A percentile compares a stretch with the other conserved stretches of the same genome.
Evolutionary conservation across 2,888 invertebrate species (phyloP).

Genomic region (Danaus chrysippus): DNA sequence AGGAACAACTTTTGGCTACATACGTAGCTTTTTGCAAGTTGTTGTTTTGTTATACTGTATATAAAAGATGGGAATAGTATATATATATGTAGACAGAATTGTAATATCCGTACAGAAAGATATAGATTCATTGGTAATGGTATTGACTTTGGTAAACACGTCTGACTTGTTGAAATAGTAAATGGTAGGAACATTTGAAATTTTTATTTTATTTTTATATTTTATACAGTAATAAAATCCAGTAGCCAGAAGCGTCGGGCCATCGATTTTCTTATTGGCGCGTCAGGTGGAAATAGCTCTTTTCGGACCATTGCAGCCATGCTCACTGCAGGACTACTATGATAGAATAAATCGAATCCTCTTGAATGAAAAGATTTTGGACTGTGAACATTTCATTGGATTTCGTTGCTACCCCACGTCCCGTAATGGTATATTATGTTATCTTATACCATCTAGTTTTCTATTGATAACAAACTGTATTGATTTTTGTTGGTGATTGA

Average conservation of each 20-base stretch:
- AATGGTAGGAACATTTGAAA: background rate
- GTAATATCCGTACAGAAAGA: too few relatives aligned
- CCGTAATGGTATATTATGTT: conserved; percentile 23
- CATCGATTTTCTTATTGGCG: conserved; percentile 50
- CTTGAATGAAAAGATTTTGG: conserved; percentile 38
- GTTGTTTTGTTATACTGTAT: too few relatives aligned
- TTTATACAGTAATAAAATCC: conserved; percentile 23
- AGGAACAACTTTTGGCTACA: too few relatives aligned
- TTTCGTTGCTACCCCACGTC: conserved; percentile 26
- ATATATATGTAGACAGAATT: too few relatives aligned
- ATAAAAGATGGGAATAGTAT: too few relatives aligned
- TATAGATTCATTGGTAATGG: background rate
- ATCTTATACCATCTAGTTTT: conserved; percentile 11
- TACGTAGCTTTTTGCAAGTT: too few relatives aligned
- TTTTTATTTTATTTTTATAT: conserved; percentile 8
- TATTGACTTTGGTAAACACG: background rate
- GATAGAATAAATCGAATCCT: conserved; percentile 57
- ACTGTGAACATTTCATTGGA: conserved; percentile 41
- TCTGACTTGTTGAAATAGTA: background rate
- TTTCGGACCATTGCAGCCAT: conserved; percentile 50
- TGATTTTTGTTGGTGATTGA: background rate
- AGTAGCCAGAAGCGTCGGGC: conserved; percentile 21
- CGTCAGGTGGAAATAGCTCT: conserved; percentile 56
- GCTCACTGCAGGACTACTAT: conserved; percentile 42
- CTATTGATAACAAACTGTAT: background rate